Evolutionary conservation across 2,888 invertebrate genomes (phyloP).

Genomic region (Melipona beecheii): DNA sequence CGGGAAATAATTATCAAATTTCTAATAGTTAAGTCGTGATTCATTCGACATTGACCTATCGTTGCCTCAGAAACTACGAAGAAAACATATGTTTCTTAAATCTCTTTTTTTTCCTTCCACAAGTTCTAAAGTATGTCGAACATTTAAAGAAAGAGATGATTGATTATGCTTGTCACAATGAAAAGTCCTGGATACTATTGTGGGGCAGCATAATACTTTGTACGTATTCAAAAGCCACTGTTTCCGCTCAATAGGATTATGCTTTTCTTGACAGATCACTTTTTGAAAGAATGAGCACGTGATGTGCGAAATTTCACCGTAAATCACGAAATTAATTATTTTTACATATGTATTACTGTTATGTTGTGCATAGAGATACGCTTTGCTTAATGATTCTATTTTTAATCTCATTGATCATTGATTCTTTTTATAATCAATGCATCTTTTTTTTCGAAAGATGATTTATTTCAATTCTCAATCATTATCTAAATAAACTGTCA

Average conservation of each 20-base stretch:
- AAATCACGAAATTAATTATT: constrained; percentile 30
- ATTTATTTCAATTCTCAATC: neutral
- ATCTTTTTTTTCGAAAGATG: neutral
- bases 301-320: constrained; percentile 5
- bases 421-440: neutral
- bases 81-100: neutral
- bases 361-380: neutral
- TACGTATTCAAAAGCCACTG: constrained; percentile 28
- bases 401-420: no score
- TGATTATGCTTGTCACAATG: constrained; percentile 42
- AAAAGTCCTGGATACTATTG: constrained; percentile 1
- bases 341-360: neutral
- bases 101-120: neutral
- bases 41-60: constrained; percentile 21
- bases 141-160: constrained; percentile 38
- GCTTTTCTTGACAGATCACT: constrained; percentile 30
- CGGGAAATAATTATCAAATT: constrained; percentile 27
- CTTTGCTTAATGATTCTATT: neutral
- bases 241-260: constrained; percentile 19
- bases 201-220: constrained; percentile 14
- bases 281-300: neutral
- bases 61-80: constrained; percentile 4
- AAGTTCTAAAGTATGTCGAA: neutral
- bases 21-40: constrained; percentile 6
- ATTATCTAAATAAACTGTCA: neutral